Evolutionary conservation across 2,797 vertebrate species (phyloP).

Genomic region (Gambusia yucatana): DNA sequence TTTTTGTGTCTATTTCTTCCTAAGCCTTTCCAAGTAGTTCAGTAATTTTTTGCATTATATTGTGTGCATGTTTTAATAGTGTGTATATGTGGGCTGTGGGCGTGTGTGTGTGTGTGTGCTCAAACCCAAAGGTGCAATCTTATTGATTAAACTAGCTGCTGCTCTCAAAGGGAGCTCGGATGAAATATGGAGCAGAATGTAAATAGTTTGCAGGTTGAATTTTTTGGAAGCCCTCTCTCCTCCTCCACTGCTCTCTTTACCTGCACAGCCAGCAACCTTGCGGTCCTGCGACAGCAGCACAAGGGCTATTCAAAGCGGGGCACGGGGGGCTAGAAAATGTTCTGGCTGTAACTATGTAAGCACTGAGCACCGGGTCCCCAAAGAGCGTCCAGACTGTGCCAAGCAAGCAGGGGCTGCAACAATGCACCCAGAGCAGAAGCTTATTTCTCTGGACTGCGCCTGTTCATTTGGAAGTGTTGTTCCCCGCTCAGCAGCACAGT

Average conservation of each 20-base stretch:
- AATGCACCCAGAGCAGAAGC: slow-evolving; percentile 73
- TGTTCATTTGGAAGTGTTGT: slow-evolving; percentile 82
- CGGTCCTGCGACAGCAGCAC: slow-evolving; percentile 50
- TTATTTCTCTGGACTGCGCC: slow-evolving; percentile 74
- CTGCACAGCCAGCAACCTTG: slow-evolving; percentile 59
- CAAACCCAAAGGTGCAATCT: slow-evolving; percentile 63
- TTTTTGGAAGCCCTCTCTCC: slow-evolving; percentile 46
- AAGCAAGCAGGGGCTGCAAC: slow-evolving; percentile 66
- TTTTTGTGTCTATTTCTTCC: slow-evolving; percentile 42
- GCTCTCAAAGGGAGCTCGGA: slow-evolving; percentile 60
- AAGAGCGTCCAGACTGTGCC: slow-evolving; percentile 63
- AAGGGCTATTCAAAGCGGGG: slow-evolving; percentile 57
- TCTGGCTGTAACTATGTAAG: slow-evolving; percentile 69
- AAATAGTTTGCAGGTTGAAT: slow-evolving; percentile 64
- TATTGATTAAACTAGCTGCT: slow-evolving; percentile 72
- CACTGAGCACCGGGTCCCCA: slow-evolving; percentile 66
- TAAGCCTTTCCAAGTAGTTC: slow-evolving; percentile 14
- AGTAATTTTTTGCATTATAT: not conserved
- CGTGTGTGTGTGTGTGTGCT: slow-evolving; percentile 27
- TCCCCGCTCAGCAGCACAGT: slow-evolving; percentile 76
- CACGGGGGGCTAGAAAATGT: slow-evolving; percentile 41
- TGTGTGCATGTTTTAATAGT: slow-evolving; percentile 20
- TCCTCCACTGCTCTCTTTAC: slow-evolving; percentile 41
- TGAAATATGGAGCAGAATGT: slow-evolving; percentile 73
- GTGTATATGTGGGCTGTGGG: slow-evolving; percentile 3